Evolutionary conservation across 1,140 invertebrate genomes (phyloP).

Genomic region (Diploscapter pachys): DNA sequence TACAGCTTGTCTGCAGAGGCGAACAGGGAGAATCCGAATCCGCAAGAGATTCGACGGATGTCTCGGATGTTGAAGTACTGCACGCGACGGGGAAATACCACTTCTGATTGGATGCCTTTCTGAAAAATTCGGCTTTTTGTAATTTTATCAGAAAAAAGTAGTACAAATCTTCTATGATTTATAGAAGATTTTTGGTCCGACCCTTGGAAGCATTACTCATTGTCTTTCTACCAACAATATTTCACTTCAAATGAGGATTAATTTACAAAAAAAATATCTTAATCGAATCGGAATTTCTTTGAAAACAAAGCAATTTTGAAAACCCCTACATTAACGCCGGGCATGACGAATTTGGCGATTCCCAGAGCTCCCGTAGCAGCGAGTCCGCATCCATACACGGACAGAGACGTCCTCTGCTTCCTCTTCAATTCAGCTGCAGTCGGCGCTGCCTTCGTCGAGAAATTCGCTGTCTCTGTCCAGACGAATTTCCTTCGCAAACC

Average conservation of each 20-base stretch:
- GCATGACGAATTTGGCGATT: constrained; percentile 11
- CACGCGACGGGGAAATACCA: constrained; percentile 37
- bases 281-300: neutral
- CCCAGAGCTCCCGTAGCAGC: constrained; percentile 33
- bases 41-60: constrained; percentile 48
- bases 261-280: neutral
- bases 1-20: constrained; percentile 45
- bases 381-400: constrained; percentile 35
- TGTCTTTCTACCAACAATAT: neutral
- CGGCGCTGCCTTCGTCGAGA: no score
- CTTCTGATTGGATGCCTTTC: constrained; percentile 12
- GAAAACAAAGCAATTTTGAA: neutral
- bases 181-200: no score
- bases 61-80: constrained; percentile 42
- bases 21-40: constrained; percentile 55
- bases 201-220: neutral
- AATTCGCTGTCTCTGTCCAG: neutral
- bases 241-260: constrained; percentile 3
- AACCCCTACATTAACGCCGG: neutral
- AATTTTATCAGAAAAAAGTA: neutral
- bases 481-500: neutral
- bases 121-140: neutral
- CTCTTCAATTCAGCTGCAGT: no score
- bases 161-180: neutral
- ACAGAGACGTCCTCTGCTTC: no score